Conservation (phyloP, 2,113 vertebrate species). For the Rhynchopsitta pachyrhyncha region DNA sequence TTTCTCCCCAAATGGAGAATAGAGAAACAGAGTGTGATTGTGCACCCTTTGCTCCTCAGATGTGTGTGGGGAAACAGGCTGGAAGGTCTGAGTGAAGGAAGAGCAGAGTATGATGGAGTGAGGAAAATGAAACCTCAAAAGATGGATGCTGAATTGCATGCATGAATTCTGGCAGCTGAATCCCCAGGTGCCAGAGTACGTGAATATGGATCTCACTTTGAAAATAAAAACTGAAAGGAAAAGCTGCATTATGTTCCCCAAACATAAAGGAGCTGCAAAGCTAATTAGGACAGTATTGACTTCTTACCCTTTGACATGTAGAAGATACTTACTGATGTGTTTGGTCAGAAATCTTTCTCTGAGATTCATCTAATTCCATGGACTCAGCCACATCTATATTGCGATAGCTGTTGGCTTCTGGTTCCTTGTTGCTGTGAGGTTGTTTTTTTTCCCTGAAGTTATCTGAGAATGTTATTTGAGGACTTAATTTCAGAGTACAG, state of each 20-base stretch:
- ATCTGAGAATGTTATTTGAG: neutral
- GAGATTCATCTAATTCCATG: neutral
- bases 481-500: neutral
- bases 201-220: neutral
- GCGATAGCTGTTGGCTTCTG: neutral
- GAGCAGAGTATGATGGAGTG: neutral
- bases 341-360: neutral
- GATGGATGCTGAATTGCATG: neutral
- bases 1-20: neutral
- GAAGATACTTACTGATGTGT: neutral
- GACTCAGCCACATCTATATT: neutral
- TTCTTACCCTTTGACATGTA: neutral
- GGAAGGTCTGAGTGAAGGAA: neutral
- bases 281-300: conserved; percentile 6
- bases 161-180: neutral
- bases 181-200: neutral
- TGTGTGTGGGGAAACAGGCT: neutral
- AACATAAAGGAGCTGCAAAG: neutral
- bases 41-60: neutral
- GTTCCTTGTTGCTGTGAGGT: neutral
- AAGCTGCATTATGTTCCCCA: neutral
- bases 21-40: neutral
- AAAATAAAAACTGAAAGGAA: neutral
- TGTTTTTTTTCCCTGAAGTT: neutral
- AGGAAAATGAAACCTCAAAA: neutral